Base-by-base conservation (phyloP, 1,140 invertebrate species). In the Brachionus plicatilis region DNA sequence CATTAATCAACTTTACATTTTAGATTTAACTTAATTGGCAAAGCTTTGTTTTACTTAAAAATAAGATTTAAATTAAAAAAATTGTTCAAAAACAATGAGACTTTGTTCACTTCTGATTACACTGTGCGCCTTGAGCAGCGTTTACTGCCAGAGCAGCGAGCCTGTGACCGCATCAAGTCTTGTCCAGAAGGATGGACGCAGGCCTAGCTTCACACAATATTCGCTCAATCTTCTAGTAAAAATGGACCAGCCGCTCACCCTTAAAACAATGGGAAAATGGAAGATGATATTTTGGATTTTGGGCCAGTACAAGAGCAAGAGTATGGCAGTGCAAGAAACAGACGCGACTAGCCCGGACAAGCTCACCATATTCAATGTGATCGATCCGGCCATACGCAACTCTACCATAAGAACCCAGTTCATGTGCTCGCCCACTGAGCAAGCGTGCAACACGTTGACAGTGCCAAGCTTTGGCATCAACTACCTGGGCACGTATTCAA, bases 351-450 rank as follows among this genome's bases (percentile, higher is more conserved):
- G 9, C 9, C 20, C 14, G 29, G 27, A 50, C 17, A 76, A 11
- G 11, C n/a, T 47, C 1, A 37, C 5, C 1, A 24, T 76, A 8
- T 76, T 76, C 43, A 76, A 29, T 50, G 41, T 27, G 9, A 2
- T 76, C 14, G 24, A 27, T 12, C 72, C 45, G 29, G 27, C 12
- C 17, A 24, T 45, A 12, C 43, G 72, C 12, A 76, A 76, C 27
- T 47, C 72, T 12, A 76, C 72, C 17, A 76, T 76, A 20, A 24
- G 45, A 76, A 24, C 72, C 3, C 33, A 82, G 41, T 82, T 82
- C 33, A 82, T 45, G 43, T 82, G 79, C 33, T 82, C 65, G 17
- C 79, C 79, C 24, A 65, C 24, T 20, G 79, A 82, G 20, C 37
- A 41, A 27, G 53, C 37, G 20, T 82, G 79, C 37, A 60, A 27